Conservation (phyloP, 2,888 invertebrate species). For the Callimorpha dominula region DNA sequence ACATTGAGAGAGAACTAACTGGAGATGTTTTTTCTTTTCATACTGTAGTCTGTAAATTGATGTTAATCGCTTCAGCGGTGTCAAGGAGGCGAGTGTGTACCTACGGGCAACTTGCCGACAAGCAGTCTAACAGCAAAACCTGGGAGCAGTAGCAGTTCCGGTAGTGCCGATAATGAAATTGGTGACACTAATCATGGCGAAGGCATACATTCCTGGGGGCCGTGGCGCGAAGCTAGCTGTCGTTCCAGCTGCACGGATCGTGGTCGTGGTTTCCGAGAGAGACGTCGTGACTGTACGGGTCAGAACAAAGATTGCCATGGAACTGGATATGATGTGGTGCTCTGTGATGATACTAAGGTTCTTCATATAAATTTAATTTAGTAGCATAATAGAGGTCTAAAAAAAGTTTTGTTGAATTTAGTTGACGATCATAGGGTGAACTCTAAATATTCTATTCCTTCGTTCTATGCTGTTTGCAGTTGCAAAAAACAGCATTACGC, state of each 20-base stretch:
- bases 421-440: not conserved
- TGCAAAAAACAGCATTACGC: not conserved
- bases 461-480: not conserved
- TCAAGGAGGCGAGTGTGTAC: conserved; percentile 88
- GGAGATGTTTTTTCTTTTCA: not conserved
- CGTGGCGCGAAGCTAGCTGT: conserved; percentile 88
- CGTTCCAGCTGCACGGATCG: conserved; percentile 89
- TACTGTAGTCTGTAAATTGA: not conserved
- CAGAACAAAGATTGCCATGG: conserved; percentile 88
- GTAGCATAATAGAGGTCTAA: not conserved
- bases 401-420: not conserved
- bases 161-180: conserved; percentile 2
- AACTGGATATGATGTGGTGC: conserved; percentile 87
- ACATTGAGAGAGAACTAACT: not conserved
- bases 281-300: conserved; percentile 85
- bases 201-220: conserved; percentile 86
- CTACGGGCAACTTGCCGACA: conserved; percentile 60
- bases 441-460: not conserved
- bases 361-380: conserved; percentile 7
- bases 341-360: conserved; percentile 90
- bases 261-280: conserved; percentile 87
- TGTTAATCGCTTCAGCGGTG: conserved; percentile 85
- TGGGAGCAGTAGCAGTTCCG: conserved; percentile 38
- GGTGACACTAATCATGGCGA: conserved; percentile 5
- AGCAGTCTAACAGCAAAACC: conserved; percentile 81